These are phyloP conservation scores for Urechis unicinctus DNA, from an alignment of 2,888 invertebrate genomes.

Conservation along the genomic window DNA sequence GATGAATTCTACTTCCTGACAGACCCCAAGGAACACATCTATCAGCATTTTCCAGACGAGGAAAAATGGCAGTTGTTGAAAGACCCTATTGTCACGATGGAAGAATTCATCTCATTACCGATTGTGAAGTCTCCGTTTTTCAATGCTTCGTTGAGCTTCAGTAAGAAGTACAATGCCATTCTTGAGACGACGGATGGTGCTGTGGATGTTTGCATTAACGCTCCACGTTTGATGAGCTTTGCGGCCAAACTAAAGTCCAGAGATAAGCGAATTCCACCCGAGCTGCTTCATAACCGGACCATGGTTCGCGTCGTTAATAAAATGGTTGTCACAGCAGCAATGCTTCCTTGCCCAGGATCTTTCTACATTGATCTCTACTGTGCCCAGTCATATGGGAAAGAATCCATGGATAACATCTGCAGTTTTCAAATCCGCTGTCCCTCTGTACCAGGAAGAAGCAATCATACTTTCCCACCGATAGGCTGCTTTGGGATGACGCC, in stretches of 20 bases:
- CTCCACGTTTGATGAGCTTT: conserved; percentile 27
- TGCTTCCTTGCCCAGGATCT: conserved; percentile 48
- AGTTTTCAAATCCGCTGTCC: conserved; percentile 32
- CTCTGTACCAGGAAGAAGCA: conserved; percentile 4
- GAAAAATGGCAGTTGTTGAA: conserved; percentile 48
- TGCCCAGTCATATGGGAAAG: conserved; percentile 39
- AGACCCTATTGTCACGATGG: conserved; percentile 49
- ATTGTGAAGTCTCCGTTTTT: conserved; percentile 53
- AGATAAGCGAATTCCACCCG: conserved; percentile 27
- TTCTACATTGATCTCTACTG: conserved; percentile 51
- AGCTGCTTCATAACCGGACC: conserved; percentile 32
- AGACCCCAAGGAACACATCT: conserved; percentile 48
- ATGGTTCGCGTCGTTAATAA: conserved; percentile 36
- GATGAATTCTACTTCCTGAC: conserved; percentile 51
- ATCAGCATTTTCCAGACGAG: conserved; percentile 46
- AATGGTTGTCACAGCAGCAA: conserved; percentile 42
- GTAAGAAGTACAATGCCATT: conserved; percentile 36
- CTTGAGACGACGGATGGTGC: conserved; percentile 37
- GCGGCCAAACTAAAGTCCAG: conserved; percentile 39
- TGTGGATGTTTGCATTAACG: conserved; percentile 31
- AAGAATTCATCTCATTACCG: conserved; percentile 52
- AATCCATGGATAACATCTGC: conserved; percentile 44
- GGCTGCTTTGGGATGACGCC: conserved; percentile 18
- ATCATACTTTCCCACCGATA: conserved; percentile 14
- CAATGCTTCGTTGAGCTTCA: conserved; percentile 38